A percentile compares a stretch with the other conserved stretches of the same genome.
phyloP scores from a whole-genome alignment of 2,797 vertebrate species.

The Nothura maculosa region DNA sequence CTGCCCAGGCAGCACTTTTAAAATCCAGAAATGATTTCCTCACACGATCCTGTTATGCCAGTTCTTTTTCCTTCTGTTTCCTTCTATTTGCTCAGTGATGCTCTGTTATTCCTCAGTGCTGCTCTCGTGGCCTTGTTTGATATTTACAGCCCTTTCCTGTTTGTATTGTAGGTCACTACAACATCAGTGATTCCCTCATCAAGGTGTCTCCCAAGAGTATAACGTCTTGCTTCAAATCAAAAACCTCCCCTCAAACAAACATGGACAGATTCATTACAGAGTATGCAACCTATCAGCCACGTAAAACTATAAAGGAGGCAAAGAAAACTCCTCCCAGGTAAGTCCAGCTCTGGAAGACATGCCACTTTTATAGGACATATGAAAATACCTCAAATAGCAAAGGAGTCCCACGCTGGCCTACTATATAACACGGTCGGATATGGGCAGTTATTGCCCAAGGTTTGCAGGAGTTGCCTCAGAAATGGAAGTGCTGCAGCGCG shows the following conservation, averaged over 20 bases:
- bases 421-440: fast-evolving
- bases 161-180: constrained; percentile 81
- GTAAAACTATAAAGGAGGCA: constrained; percentile 34
- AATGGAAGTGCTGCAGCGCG: not conserved
- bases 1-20: not conserved
- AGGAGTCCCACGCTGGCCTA: not conserved
- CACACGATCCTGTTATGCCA: not conserved
- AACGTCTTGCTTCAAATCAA: constrained; percentile 84
- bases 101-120: not conserved
- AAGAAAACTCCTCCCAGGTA: constrained; percentile 75
- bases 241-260: constrained; percentile 51
- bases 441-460: not conserved
- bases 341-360: constrained; percentile 39
- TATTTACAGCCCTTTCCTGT: constrained; percentile 25
- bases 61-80: constrained; percentile 6
- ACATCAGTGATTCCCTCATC: constrained; percentile 71
- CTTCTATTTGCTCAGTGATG: not conserved
- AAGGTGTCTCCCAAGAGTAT: constrained; percentile 70
- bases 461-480: not conserved
- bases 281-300: constrained; percentile 80
- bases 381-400: not conserved
- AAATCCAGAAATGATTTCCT: not conserved
- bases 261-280: constrained; percentile 72
- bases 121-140: not conserved
- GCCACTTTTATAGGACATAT: fast-evolving